Percentiles rank a stretch among this genome's conserved stretches.
Evolutionary conservation across 2,888 invertebrate genomes (phyloP).

Genomic region (Drosophila suboccidentalis): DNA sequence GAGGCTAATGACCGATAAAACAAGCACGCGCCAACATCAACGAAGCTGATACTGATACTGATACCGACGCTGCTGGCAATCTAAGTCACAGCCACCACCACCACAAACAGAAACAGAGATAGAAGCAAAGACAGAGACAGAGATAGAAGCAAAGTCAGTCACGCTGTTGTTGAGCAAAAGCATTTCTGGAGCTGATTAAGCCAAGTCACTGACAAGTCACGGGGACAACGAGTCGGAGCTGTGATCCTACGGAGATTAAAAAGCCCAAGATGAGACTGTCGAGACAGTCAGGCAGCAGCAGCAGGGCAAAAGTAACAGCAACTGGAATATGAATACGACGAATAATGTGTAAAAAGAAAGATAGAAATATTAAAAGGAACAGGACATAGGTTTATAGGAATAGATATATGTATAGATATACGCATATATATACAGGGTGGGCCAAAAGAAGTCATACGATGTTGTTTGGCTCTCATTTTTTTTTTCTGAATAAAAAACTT

Average conservation of each 20-base stretch:
- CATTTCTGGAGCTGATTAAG: conserved; percentile 10
- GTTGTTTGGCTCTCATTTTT: too few species aligned
- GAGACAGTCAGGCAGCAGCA: not conserved
- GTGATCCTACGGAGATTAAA: not conserved
- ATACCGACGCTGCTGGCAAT: conserved; percentile 23
- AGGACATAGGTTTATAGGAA: too few species aligned
- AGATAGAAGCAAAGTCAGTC: not conserved
- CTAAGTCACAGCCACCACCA: conserved; percentile 31
- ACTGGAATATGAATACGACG: not conserved
- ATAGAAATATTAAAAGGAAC: too few species aligned
- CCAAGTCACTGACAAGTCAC: not conserved
- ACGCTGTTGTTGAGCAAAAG: conserved; percentile 18
- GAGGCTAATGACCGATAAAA: conserved; percentile 79
- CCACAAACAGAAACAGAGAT: not conserved
- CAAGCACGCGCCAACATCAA: conserved; percentile 63
- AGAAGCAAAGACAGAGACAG: not conserved
- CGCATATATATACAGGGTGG: too few species aligned
- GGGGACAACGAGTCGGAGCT: not conserved
- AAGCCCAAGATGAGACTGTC: not conserved
- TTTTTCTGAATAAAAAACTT: too few species aligned
- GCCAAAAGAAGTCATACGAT: too few species aligned
- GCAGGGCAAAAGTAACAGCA: not conserved
- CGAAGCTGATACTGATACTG: conserved; percentile 26
- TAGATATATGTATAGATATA: too few species aligned
- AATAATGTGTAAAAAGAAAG: too few species aligned